Evolutionary conservation across 1,140 invertebrate genomes (phyloP).

Genomic region (Parapsyche elsis): DNA sequence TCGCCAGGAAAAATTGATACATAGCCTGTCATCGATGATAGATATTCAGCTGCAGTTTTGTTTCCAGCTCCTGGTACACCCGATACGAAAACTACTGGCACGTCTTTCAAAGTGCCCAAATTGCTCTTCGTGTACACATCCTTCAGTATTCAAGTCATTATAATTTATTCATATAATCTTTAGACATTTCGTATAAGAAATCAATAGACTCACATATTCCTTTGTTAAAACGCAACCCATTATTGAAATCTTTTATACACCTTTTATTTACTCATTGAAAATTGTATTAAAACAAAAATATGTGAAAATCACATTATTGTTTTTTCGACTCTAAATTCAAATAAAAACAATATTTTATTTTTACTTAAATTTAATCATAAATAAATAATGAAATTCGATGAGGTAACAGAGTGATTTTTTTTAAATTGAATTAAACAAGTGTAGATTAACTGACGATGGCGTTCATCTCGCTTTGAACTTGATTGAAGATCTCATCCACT

Average conservation of each 20-base stretch:
- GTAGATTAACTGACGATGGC: conserved; percentile 53
- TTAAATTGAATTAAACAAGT: not conserved
- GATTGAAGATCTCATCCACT: conserved; percentile 80
- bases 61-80: conserved; percentile 66
- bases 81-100: conserved; percentile 67
- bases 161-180: not conserved
- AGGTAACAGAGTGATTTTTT: not conserved
- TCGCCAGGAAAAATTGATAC: conserved; percentile 65
- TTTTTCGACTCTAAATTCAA: not conserved
- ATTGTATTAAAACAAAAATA: not conserved
- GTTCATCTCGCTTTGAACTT: conserved; percentile 70
- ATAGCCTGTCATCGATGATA: conserved; percentile 66
- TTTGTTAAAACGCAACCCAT: not conserved
- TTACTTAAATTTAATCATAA: not conserved
- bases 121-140: conserved; percentile 57
- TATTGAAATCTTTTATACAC: not conserved
- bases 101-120: conserved; percentile 61
- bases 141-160: not conserved
- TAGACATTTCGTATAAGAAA: not conserved
- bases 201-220: not conserved
- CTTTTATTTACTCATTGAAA: too few species aligned
- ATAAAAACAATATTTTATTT: not conserved
- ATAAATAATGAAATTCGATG: conserved; percentile 34
- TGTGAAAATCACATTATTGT: not conserved
- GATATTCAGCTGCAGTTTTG: conserved; percentile 64